Evolutionary conservation across 2,113 vertebrate species (phyloP), one percentile per base, ranked within the genome.

Genomic region (Agapornis roseicollis): DNA sequence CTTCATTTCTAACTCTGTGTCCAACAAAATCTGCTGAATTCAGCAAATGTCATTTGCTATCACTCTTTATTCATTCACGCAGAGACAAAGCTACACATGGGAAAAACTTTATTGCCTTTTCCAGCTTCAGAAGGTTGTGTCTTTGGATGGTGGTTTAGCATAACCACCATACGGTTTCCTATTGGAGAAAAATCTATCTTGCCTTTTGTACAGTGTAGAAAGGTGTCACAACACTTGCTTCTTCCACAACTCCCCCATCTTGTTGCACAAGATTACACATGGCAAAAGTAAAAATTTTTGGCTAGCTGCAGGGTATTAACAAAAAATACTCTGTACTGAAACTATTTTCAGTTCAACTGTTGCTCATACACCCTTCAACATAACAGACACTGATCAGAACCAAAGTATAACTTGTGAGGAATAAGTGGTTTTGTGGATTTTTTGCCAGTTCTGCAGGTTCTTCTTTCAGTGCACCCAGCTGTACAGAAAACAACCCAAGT

Each of bases 361-460:
- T 96, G 71, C 76, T 90, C 46, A 63, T 37, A 66, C 10, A 80
- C 28, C 87, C 69, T 77, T 93, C 71, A 91, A 61, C 39, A 64
- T 9, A 83, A 58, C 64, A 83, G 68, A 83, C 5, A 64, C 8
- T 28, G 28, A 90, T 74, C 76, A 88, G 79, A 73, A 35, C 39
- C 6, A 0, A 85, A 77, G 42, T 14, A 12, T 46, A 82, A 77
- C 68, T 73, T 50, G 13, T 39, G 73, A 85, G n/a, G 90, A 89
- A 27, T 63, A 69, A 88, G 61, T 19, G 16, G 41, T 14, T 96
- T 81, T 89, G 47, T 29, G 55, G 37, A 65, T 65, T 81, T 71
- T 17, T 84, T 95, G 79, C 77, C 77, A 79, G 63, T 72, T 94
- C 72, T 89, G 39, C 39, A 90, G 80, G 81, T 91, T 96, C 77